Percentiles rank a stretch among this genome's conserved stretches.
These are phyloP conservation scores for Thaleichthys pacificus DNA, from an alignment of 2,797 vertebrate species.

Conservation along the genomic window DNA sequence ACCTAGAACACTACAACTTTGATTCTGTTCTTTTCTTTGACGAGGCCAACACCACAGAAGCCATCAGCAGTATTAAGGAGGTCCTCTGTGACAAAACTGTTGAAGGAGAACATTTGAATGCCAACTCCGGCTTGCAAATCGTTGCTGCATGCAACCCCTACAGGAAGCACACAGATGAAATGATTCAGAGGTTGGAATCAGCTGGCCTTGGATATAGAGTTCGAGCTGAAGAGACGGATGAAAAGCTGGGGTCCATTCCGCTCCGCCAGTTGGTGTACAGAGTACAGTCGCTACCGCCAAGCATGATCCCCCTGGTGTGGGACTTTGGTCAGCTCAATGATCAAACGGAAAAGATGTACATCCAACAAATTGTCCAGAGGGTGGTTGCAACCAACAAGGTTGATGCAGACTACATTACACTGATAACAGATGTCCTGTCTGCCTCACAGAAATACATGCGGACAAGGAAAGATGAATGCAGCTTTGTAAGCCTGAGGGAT, in stretches of 20 bases:
- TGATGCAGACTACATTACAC: background rate
- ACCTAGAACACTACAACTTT: slow-evolving; percentile 75
- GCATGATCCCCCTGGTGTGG: slow-evolving; percentile 95
- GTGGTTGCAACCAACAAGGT: slow-evolving; percentile 61
- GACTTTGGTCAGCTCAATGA: slow-evolving; percentile 94
- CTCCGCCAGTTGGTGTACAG: slow-evolving; percentile 96
- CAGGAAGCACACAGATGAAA: slow-evolving; percentile 85
- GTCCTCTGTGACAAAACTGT: slow-evolving; percentile 88
- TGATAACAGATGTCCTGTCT: slow-evolving; percentile 80
- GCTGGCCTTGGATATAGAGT: slow-evolving; percentile 93
- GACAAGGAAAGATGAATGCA: slow-evolving; percentile 80
- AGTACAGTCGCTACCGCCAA: slow-evolving; percentile 92
- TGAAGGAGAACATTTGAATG: slow-evolving; percentile 72
- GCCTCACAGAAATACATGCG: slow-evolving; percentile 91
- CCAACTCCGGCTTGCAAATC: slow-evolving; percentile 78
- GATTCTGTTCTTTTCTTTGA: slow-evolving; percentile 95
- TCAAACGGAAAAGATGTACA: slow-evolving; percentile 85
- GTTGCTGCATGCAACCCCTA: slow-evolving; percentile 98
- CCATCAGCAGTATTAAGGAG: slow-evolving; percentile 93
- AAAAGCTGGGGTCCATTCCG: slow-evolving; percentile 90
- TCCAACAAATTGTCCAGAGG: slow-evolving; percentile 90
- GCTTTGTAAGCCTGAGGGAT: slow-evolving; percentile 94
- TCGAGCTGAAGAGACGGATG: slow-evolving; percentile 83
- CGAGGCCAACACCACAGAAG: slow-evolving; percentile 95
- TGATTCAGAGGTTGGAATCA: slow-evolving; percentile 88